Evolutionary conservation across 2,888 invertebrate species (phyloP).

Genomic region (Leptura quadrifasciata): DNA sequence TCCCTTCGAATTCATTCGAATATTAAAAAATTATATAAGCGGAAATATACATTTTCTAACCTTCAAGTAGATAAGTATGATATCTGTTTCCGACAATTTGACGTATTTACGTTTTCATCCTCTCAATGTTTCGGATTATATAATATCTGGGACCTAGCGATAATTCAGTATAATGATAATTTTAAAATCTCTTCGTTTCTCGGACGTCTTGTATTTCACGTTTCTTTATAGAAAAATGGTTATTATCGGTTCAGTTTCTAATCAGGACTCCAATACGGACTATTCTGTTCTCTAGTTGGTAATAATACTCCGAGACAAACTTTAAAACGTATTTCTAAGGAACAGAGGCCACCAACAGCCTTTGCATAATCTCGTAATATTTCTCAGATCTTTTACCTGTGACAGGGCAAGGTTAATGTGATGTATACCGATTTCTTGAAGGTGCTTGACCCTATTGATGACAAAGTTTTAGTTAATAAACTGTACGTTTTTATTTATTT

Average conservation of each 20-base stretch:
- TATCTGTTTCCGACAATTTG: constrained; percentile 23
- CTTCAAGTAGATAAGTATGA: constrained; percentile 8
- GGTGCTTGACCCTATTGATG: no score
- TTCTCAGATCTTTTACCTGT: no score
- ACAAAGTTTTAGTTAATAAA: no score
- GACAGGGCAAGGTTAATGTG: no score
- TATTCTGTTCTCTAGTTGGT: no score
- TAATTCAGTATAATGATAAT: not conserved
- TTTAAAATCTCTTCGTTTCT: not conserved
- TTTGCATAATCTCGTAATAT: no score
- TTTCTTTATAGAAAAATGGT: not conserved
- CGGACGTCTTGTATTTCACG: not conserved
- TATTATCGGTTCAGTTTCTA: not conserved
- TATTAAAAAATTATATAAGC: not conserved
- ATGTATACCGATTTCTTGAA: no score
- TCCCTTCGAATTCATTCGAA: not conserved
- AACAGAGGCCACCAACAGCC: no score
- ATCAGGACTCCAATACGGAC: no score
- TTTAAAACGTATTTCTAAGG: no score
- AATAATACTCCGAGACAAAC: no score
- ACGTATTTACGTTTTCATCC: constrained; percentile 7
- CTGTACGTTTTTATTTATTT: no score
- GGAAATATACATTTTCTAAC: not conserved
- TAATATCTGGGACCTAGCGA: not conserved
- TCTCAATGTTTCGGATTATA: constrained; percentile 1